Percentiles rank a stretch among this genome's conserved stretches.
Conservation (phyloP, 2,113 vertebrate species). For the Nettapus auritus region DNA sequence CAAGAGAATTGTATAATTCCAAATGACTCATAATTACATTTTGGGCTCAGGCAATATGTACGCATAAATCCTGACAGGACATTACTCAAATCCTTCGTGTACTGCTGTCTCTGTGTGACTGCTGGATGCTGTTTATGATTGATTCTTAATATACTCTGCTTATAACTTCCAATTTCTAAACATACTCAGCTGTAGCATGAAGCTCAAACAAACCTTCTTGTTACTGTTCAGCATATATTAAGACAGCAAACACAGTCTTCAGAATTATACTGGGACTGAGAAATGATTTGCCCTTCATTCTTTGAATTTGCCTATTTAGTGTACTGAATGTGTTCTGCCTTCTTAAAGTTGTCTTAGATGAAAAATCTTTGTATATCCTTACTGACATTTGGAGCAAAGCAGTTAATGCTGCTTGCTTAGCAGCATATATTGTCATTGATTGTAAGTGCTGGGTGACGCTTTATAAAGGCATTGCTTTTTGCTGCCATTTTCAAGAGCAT, state of each 20-base stretch:
- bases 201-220: background rate
- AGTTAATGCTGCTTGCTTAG: background rate
- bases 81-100: background rate
- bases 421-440: background rate
- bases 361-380: background rate
- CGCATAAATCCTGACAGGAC: background rate
- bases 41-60: background rate
- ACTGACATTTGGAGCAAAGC: background rate
- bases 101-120: background rate
- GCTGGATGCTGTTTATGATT: background rate
- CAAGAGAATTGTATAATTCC: background rate
- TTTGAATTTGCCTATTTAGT: background rate
- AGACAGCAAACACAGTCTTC: background rate
- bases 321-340: background rate
- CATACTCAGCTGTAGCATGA: background rate
- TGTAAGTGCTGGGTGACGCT: background rate
- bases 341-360: background rate
- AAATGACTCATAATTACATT: background rate
- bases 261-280: background rate
- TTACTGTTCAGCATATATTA: background rate
- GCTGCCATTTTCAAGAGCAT: background rate
- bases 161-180: background rate
- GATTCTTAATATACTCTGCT: background rate
- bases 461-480: background rate
- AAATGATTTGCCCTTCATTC: background rate